These are phyloP conservation scores for Pachycephala philippinensis DNA, from an alignment of 2,113 vertebrate species.

Conservation along the genomic window DNA sequence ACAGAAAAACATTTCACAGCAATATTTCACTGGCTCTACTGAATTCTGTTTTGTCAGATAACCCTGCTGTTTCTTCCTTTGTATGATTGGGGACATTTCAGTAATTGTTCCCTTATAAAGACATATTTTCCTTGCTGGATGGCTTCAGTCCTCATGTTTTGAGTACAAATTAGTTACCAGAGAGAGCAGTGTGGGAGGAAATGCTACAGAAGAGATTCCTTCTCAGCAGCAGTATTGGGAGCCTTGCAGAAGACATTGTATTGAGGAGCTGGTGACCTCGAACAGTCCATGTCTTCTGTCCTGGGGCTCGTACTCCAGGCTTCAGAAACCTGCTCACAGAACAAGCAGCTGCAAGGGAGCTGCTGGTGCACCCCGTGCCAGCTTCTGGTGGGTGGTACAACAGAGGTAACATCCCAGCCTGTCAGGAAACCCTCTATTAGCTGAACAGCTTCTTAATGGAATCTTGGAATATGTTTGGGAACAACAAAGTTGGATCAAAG, in stretches of 20 bases:
- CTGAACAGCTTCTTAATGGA: not conserved
- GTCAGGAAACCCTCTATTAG: not conserved
- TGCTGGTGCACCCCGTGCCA: fast-evolving
- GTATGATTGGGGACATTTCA: not conserved
- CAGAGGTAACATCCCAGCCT: not conserved
- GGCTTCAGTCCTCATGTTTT: not conserved
- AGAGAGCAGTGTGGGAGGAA: not conserved
- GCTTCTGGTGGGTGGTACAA: not conserved
- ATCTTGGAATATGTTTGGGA: not conserved
- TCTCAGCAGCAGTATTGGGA: not conserved
- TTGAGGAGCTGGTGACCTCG: not conserved
- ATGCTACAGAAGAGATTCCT: not conserved
- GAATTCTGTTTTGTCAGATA: not conserved
- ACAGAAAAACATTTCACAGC: not conserved
- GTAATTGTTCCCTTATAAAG: not conserved
- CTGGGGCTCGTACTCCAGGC: fast-evolving
- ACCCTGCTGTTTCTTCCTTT: not conserved
- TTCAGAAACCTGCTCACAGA: fast-evolving
- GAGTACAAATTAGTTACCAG: not conserved
- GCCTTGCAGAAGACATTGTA: not conserved
- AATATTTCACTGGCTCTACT: not conserved
- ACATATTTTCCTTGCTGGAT: not conserved
- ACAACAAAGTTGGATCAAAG: not conserved
- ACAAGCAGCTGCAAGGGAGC: not conserved
- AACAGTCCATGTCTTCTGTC: not conserved